Evolutionary conservation across 1,140 invertebrate genomes (phyloP).

Genomic region (Brachionus asplanchnoidis): DNA sequence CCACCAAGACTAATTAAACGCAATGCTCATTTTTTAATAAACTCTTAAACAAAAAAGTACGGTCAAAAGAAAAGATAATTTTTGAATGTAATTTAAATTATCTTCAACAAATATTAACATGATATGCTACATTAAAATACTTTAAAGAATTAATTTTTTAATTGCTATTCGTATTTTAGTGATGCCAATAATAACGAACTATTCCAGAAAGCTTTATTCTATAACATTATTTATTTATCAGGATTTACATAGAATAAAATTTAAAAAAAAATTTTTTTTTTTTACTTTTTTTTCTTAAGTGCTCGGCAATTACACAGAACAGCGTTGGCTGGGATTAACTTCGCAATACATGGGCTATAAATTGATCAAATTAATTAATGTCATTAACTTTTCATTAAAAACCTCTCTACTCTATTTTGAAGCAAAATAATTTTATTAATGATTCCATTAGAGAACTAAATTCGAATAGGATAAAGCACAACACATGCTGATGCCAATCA

Average conservation of each 20-base stretch:
- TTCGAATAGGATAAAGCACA: slow-evolving; percentile 20
- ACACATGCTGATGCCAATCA: slow-evolving; percentile 37
- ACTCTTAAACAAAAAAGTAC: slow-evolving; percentile 13
- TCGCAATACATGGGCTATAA: background rate
- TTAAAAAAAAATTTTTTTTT: background rate
- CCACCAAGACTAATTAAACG: slow-evolving; percentile 22
- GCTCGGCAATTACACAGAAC: background rate
- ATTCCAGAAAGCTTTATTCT: background rate
- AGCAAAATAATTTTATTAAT: slow-evolving; percentile 35
- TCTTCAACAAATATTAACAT: slow-evolving; percentile 23
- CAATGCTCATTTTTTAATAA: slow-evolving; percentile 1
- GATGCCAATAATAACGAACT: background rate
- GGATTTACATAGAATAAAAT: background rate
- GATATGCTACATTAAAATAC: slow-evolving; percentile 38
- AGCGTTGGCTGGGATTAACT: background rate
- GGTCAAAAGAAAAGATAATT: slow-evolving; percentile 35
- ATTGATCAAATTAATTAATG: slow-evolving; percentile 38
- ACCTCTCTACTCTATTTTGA: background rate
- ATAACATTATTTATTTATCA: background rate
- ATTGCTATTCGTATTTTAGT: background rate
- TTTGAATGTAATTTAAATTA: slow-evolving; percentile 33
- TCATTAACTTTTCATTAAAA: slow-evolving; percentile 40
- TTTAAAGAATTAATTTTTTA: background rate
- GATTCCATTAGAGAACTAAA: slow-evolving; percentile 21
- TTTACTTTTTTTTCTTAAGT: background rate